Percentiles rank a stretch among this genome's conserved stretches.
These are phyloP conservation scores for Mesorhabditis spiculigera DNA, from an alignment of 2,888 invertebrate species.

Conservation along the genomic window DNA sequence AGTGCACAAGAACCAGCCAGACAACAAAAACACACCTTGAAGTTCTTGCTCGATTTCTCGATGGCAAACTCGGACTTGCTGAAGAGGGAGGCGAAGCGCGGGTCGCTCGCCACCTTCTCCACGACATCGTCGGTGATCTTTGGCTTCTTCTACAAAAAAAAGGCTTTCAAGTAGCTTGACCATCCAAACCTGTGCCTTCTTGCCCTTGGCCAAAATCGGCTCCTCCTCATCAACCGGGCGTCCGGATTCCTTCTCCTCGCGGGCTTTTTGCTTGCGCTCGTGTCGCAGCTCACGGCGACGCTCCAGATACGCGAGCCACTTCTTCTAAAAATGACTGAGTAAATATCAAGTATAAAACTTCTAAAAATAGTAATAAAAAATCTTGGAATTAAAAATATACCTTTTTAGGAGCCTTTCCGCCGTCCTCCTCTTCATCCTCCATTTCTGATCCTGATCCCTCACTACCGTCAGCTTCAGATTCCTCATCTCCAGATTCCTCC, in stretches of 20 bases:
- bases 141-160: not conserved
- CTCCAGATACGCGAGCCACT: slow-evolving; percentile 24
- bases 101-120: slow-evolving; percentile 34
- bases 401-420: slow-evolving; percentile 21
- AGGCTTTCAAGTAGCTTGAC: not conserved
- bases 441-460: slow-evolving; percentile 1
- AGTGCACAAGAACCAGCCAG: no score
- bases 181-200: not conserved
- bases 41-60: slow-evolving; percentile 34
- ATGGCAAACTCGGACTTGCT: slow-evolving; percentile 51
- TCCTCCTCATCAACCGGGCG: not conserved
- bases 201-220: not conserved
- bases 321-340: slow-evolving; percentile 15
- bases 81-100: slow-evolving; percentile 51
- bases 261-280: slow-evolving; percentile 10
- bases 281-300: slow-evolving; percentile 13
- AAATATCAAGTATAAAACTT: no score
- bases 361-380: not conserved
- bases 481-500: not conserved
- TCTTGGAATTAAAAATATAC: not conserved
- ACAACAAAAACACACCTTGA: slow-evolving; percentile 9
- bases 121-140: slow-evolving; percentile 25
- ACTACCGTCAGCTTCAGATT: slow-evolving; percentile 7
- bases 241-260: slow-evolving; percentile 15
- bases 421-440: slow-evolving; percentile 17